These are phyloP conservation scores for Champsocephalus gunnari DNA, from an alignment of 2,797 vertebrate genomes.

Conservation along the genomic window DNA sequence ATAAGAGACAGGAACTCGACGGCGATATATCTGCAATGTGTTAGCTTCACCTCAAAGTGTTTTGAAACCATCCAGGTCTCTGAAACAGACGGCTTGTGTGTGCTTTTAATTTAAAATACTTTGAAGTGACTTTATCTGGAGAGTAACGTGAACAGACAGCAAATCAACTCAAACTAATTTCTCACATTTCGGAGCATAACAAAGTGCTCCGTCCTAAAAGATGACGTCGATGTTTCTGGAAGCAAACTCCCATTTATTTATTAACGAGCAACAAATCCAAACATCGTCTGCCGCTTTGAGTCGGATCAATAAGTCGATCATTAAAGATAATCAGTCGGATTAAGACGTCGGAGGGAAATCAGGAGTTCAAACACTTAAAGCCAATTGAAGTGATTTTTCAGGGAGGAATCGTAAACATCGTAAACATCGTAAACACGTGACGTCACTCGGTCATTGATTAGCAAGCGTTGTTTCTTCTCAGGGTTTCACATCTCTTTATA, in stretches of 20 bases:
- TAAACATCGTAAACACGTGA: neutral
- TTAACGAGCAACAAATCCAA: conserved; percentile 56
- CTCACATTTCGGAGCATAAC: conserved; percentile 14
- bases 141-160: conserved; percentile 14
- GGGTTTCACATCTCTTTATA: neutral
- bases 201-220: neutral
- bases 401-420: conserved; percentile 5
- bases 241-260: conserved; percentile 38
- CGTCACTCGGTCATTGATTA: conserved; percentile 1
- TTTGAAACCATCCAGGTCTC: neutral
- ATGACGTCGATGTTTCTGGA: conserved; percentile 2
- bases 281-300: conserved; percentile 40
- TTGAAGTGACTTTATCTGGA: conserved; percentile 23
- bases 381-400: conserved; percentile 29
- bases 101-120: conserved; percentile 6
- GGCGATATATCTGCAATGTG: neutral
- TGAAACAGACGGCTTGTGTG: neutral
- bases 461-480: conserved; percentile 13
- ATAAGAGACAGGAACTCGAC: too few relatives aligned
- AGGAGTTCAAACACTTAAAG: conserved; percentile 33
- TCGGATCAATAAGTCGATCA: conserved; percentile 51
- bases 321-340: conserved; percentile 41
- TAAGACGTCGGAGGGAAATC: conserved; percentile 22
- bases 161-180: conserved; percentile 25
- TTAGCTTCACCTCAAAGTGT: too few relatives aligned